These are phyloP conservation scores for Serripes groenlandicus DNA, from an alignment of 2,888 invertebrate species.

Conservation along the genomic window DNA sequence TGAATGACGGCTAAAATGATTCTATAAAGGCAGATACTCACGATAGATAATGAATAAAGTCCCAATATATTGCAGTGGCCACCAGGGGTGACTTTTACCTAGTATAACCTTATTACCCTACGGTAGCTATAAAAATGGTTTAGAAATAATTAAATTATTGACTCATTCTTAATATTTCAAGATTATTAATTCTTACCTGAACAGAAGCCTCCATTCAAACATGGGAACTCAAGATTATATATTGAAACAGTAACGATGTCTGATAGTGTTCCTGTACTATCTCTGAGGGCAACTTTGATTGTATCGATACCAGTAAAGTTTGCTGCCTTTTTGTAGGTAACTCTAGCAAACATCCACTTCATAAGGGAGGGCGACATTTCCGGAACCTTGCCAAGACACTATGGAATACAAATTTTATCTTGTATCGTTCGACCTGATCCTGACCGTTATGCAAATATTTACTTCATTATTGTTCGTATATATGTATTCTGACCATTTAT, in stretches of 20 bases:
- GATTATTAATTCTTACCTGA: conserved; percentile 7
- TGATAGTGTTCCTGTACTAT: conserved; percentile 21
- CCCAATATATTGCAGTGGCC: no score
- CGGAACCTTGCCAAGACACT: conserved; percentile 15
- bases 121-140: no score
- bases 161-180: neutral
- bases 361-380: conserved; percentile 8
- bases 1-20: no score
- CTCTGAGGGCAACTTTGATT: conserved; percentile 31
- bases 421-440: no score
- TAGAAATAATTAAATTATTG: no score
- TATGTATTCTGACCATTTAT: no score
- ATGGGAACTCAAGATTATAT: conserved; percentile 7
- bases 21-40: no score
- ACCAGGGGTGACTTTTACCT: no score
- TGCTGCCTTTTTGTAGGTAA: neutral
- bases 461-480: no score
- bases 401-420: neutral
- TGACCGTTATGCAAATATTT: no score
- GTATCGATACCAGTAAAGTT: conserved; percentile 25
- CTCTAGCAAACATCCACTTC: conserved; percentile 18
- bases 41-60: no score
- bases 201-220: conserved; percentile 16
- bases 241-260: conserved; percentile 35
- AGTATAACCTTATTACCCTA: no score